Conservation (phyloP, 1,140 invertebrate genomes). For the Zaprionus gabonicus region DNA sequence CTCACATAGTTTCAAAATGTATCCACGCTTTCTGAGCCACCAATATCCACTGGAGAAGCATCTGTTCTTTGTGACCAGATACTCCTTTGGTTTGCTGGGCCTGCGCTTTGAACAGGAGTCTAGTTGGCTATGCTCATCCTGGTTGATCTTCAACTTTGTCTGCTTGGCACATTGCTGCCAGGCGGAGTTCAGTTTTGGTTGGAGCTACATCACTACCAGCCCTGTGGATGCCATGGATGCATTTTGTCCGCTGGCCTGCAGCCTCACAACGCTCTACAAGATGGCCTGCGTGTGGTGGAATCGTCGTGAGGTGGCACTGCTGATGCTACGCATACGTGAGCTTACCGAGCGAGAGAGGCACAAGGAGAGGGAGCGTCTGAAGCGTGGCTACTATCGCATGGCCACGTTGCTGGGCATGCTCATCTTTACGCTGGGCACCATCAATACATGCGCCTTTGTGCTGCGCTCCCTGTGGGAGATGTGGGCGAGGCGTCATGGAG, state of each 20-base stretch:
- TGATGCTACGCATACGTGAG: conserved; percentile 49
- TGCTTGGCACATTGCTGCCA: conserved; percentile 66
- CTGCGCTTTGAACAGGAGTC: conserved; percentile 40
- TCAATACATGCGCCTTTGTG: conserved; percentile 58
- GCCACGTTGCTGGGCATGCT: conserved; percentile 56
- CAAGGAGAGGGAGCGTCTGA: neutral
- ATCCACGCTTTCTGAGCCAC: conserved; percentile 47
- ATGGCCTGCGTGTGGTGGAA: conserved; percentile 63
- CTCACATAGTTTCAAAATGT: conserved; percentile 35
- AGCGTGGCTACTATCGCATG: conserved; percentile 36
- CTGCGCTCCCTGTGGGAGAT: conserved; percentile 66
- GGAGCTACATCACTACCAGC: conserved; percentile 48
- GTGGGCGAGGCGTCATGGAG: conserved; percentile 18
- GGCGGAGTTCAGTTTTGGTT: conserved; percentile 64
- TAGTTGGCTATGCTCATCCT: conserved; percentile 5
- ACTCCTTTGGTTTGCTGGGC: conserved; percentile 59
- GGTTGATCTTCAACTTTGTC: conserved; percentile 60
- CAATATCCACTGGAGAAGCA: conserved; percentile 60
- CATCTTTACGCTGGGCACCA: conserved; percentile 57
- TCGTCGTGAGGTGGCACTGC: conserved; percentile 37
- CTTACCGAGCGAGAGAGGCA: conserved; percentile 42
- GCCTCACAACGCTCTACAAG: conserved; percentile 61
- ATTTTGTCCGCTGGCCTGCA: conserved; percentile 68
- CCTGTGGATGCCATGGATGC: conserved; percentile 67
- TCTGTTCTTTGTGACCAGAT: conserved; percentile 61